phyloP scores from a whole-genome alignment of 1,140 invertebrate species.

The Liolophura sinensis region DNA sequence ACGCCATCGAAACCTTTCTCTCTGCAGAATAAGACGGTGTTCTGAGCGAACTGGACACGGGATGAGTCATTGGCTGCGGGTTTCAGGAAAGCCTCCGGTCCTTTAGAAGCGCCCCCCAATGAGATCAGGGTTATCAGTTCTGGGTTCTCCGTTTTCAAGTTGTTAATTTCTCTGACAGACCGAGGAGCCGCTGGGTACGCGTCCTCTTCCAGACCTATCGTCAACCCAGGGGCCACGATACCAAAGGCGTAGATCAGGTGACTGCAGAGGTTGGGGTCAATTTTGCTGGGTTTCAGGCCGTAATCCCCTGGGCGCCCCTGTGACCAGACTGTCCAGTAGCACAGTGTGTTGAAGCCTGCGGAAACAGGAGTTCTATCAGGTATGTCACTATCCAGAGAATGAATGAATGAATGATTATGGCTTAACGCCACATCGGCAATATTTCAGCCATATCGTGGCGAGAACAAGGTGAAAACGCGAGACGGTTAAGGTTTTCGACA shows the following conservation, averaged over 20 bases:
- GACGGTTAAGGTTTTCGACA: too few species aligned
- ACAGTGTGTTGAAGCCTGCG: slow-evolving; percentile 60
- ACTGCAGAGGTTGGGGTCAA: slow-evolving; percentile 84
- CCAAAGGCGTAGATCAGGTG: slow-evolving; percentile 94
- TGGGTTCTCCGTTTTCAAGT: slow-evolving; percentile 91
- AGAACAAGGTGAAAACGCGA: too few species aligned
- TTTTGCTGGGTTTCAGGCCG: slow-evolving; percentile 83
- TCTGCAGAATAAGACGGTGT: slow-evolving; percentile 81
- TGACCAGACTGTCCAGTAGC: slow-evolving; percentile 94
- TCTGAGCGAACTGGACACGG: slow-evolving; percentile 41
- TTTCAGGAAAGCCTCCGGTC: slow-evolving; percentile 20
- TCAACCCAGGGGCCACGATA: slow-evolving; percentile 3
- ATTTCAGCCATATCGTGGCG: too few species aligned
- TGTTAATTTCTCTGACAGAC: slow-evolving; percentile 81
- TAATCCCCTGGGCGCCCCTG: slow-evolving; percentile 83
- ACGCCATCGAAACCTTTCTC: slow-evolving; percentile 94
- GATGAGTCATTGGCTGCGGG: slow-evolving; percentile 21
- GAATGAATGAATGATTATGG: too few species aligned
- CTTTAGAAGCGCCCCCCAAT: slow-evolving; percentile 32
- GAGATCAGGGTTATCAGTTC: slow-evolving; percentile 48
- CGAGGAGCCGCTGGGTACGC: slow-evolving; percentile 15
- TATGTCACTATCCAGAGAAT: too few species aligned
- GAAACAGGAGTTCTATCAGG: too few species aligned
- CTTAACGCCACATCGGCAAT: too few species aligned
- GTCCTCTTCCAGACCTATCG: slow-evolving; percentile 3